Evolutionary conservation across 2,888 invertebrate species (phyloP), one percentile per base, ranked within the genome.

Genomic region (Drosophila infuscata): DNA sequence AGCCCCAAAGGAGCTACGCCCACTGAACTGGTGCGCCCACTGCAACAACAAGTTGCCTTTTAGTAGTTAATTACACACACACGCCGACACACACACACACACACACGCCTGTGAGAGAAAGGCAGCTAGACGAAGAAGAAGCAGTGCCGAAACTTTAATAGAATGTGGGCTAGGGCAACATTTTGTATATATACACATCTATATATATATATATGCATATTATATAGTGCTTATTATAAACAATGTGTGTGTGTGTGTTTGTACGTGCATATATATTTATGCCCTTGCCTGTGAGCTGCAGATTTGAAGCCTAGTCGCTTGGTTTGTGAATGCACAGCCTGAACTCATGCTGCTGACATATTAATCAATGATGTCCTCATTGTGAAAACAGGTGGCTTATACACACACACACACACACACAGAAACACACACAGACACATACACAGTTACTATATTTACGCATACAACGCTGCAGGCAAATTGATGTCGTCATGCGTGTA

Each of bases 361-460:
- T 83, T 88, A 89, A 89, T 91, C 90, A 90, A 90, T 88, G 88
- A 88, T 88, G 91, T 83, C 88, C 88, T 90, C 88, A 91, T 88
- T 88, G 87, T 88, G 86, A 86, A 82, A 91, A 88, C 88, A 88
- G 88, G 88, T 88, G 88, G 88, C 86, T 73, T 70, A 76, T 63
- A 88, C 69, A 68, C 59, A 77, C 64, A 75, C 65, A 71, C 29
- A 48, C 36, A 62, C 17, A 57, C 52, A 59, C n/a, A 52, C 35
- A 66, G 15, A 82, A 69, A 65, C 57, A 77, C 60, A 74, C 63
- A 63, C 49, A 48, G 53, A 51, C 59, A 73, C 41, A 63, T 8
- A 61, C 53, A 57, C 56, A 30, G 30, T 32, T 43, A 57, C 30
- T 41, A 57, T 43, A 57, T 43, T 57, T 41, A 57, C 56, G 64